Evolutionary conservation across 2,888 invertebrate species (phyloP).

Genomic region (Ephialtes manifestator): DNA sequence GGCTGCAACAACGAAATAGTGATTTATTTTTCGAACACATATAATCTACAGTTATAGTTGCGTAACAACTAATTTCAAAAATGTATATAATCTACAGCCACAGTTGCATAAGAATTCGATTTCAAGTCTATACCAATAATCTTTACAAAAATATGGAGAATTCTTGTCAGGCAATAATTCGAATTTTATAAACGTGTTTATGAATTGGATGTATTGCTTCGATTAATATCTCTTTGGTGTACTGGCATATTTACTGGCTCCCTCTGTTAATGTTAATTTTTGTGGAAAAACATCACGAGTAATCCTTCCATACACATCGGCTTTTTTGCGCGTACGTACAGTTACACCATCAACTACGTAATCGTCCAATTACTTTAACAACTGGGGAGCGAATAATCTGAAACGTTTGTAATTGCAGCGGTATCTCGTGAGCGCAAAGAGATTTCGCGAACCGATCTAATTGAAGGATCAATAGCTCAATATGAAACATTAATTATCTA

Average conservation of each 20-base stretch:
- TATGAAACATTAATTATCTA: slow-evolving; percentile 20
- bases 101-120: no score
- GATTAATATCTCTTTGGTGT: not conserved
- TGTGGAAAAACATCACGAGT: not conserved
- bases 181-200: not conserved
- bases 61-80: no score
- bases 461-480: not conserved
- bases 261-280: slow-evolving; percentile 6
- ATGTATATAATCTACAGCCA: no score
- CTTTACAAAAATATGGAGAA: not conserved
- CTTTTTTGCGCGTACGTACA: not conserved
- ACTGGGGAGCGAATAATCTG: slow-evolving; percentile 4
- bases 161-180: not conserved
- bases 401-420: not conserved
- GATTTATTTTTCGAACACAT: no score
- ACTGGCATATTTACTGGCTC: not conserved
- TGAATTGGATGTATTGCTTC: not conserved
- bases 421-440: not conserved
- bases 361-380: slow-evolving; percentile 40
- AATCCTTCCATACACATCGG: not conserved
- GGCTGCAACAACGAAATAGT: no score
- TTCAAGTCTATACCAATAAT: not conserved
- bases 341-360: slow-evolving; percentile 3
- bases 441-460: not conserved
- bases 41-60: no score